Evolutionary conservation across 2,888 invertebrate species (phyloP).

Genomic region (Ochlodes sylvanus): DNA sequence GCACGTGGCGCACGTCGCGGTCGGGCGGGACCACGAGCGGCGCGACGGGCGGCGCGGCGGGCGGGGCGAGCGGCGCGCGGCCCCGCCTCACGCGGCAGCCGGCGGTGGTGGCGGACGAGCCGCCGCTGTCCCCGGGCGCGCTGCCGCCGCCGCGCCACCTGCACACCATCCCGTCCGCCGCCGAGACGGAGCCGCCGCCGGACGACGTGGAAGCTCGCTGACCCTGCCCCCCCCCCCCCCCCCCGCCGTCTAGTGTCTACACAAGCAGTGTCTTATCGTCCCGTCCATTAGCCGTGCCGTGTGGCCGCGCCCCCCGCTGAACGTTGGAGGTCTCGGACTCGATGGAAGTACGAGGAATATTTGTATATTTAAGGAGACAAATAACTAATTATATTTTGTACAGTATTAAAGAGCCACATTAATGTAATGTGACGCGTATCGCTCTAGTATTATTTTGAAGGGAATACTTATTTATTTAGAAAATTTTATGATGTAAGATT

Average conservation of each 20-base stretch:
- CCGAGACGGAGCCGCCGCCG: conserved; percentile 64
- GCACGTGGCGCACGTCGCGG: conserved; percentile 94
- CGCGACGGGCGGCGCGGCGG: conserved; percentile 87
- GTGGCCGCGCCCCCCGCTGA: conserved; percentile 14
- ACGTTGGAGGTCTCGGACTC: conserved; percentile 18
- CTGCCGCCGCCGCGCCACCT: conserved; percentile 62
- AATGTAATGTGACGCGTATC: conserved; percentile 38
- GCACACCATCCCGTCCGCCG: conserved; percentile 75
- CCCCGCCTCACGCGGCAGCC: conserved; percentile 87
- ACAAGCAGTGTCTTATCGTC: conserved; percentile 52
- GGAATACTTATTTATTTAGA: conserved; percentile 56
- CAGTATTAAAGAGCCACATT: conserved; percentile 59
- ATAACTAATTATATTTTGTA: conserved; percentile 56
- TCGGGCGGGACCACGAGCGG: conserved; percentile 89
- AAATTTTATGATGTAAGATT: conserved; percentile 38
- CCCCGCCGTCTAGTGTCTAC: conserved; percentile 29
- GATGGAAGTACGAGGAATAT: conserved; percentile 14
- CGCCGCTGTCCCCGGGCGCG: conserved; percentile 81
- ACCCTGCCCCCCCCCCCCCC: conserved; percentile 39
- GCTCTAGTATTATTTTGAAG: conserved; percentile 56
- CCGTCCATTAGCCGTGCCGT: conserved; percentile 55
- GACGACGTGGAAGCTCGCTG: conserved; percentile 62
- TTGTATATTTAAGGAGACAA: conserved; percentile 48
- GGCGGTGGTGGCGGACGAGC: conserved; percentile 92
- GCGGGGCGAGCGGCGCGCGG: conserved; percentile 90